Evolutionary conservation across 2,797 vertebrate genomes (phyloP).

Genomic region (Phalanger gymnotis): DNA sequence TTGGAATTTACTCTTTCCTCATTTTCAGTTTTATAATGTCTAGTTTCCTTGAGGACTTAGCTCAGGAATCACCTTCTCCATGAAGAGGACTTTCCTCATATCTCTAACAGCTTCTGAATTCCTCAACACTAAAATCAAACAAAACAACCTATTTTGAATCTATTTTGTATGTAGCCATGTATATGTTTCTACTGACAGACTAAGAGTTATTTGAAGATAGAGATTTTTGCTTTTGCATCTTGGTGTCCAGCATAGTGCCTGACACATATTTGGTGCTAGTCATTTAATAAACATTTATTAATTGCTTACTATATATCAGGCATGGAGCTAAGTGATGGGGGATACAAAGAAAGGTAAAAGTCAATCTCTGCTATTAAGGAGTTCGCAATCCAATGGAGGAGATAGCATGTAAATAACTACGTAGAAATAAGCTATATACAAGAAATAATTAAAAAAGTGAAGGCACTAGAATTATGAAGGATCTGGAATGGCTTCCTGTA

Average conservation of each 20-base stretch:
- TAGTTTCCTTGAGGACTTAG: not conserved
- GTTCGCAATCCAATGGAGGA: not conserved
- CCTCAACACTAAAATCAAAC: not conserved
- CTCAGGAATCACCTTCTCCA: not conserved
- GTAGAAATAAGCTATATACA: not conserved
- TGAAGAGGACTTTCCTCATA: not conserved
- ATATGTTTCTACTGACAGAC: not conserved
- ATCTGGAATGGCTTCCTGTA: not conserved
- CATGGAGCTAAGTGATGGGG: not conserved
- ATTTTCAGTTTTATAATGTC: not conserved
- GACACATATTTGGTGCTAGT: not conserved
- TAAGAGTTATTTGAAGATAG: not conserved
- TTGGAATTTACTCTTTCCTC: not conserved
- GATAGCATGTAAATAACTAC: not conserved
- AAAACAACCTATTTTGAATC: not conserved
- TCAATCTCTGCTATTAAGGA: not conserved
- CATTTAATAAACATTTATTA: not conserved
- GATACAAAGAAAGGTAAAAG: not conserved
- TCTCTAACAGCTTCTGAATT: not conserved
- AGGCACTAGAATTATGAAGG: not conserved
- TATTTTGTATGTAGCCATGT: not conserved
- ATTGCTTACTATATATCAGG: not conserved
- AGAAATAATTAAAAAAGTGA: not conserved
- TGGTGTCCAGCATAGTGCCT: not conserved
- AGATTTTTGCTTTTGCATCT: not conserved